These are phyloP conservation scores for Myripristis murdjan DNA, from an alignment of 2,797 vertebrate genomes.

Conservation along the genomic window DNA sequence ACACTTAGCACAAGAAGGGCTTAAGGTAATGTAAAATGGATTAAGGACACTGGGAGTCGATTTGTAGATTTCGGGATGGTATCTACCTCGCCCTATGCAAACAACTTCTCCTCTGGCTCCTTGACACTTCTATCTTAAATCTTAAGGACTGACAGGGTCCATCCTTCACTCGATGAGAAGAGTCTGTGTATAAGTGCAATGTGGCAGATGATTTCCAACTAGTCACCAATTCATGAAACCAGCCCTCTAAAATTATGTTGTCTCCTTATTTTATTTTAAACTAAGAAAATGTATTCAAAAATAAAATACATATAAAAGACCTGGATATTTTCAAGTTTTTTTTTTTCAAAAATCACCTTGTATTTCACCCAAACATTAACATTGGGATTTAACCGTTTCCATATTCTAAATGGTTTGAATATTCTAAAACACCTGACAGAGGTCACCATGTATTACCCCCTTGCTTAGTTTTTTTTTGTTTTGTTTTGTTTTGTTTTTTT, in stretches of 20 bases:
- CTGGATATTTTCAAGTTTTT: constrained; percentile 76
- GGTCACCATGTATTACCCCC: constrained; percentile 8
- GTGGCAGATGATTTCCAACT: constrained; percentile 4
- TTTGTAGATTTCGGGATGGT: constrained; percentile 58
- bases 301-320: constrained; percentile 83
- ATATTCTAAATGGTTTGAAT: constrained; percentile 25
- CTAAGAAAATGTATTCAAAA: constrained; percentile 67
- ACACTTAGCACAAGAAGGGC: constrained; percentile 57
- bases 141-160: constrained; percentile 41
- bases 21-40: constrained; percentile 66
- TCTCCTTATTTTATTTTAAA: constrained; percentile 34
- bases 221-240: background rate
- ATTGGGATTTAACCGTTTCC: constrained; percentile 37
- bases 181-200: constrained; percentile 6
- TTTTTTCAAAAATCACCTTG: constrained; percentile 57
- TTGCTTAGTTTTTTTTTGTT: background rate
- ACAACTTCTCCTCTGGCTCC: constrained; percentile 35
- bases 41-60: constrained; percentile 75
- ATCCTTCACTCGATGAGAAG: constrained; percentile 3
- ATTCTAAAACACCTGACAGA: constrained; percentile 36
- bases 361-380: constrained; percentile 25
- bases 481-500: no score
- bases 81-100: constrained; percentile 51
- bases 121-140: constrained; percentile 39
- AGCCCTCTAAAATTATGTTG: background rate